phyloP scores from a whole-genome alignment of 2,888 invertebrate species.

The Torymus auratus region DNA sequence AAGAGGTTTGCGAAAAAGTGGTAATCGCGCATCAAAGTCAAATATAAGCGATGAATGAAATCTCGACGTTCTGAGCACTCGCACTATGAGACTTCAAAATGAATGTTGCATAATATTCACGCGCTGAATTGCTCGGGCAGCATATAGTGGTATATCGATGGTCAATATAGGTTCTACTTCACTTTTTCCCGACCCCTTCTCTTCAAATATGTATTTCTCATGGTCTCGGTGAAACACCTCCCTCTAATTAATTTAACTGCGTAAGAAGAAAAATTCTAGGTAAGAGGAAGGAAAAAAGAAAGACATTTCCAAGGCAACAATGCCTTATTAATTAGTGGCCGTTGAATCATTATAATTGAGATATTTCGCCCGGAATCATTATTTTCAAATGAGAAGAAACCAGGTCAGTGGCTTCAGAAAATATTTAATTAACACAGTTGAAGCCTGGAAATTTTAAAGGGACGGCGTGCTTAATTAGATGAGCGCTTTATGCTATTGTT shows the following conservation, averaged over 20 bases:
- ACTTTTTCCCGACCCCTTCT: neutral
- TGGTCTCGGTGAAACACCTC: neutral
- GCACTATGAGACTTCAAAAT: too few relatives aligned
- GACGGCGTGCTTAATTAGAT: constrained; percentile 30
- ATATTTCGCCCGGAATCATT: constrained; percentile 37
- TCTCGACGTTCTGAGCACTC: neutral
- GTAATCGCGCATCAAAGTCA: constrained; percentile 22
- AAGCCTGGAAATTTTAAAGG: constrained; percentile 5
- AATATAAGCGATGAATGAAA: neutral
- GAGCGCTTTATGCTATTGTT: constrained; percentile 27
- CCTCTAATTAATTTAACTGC: constrained; percentile 32
- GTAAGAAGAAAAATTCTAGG: neutral
- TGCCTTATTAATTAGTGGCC: constrained; percentile 47
- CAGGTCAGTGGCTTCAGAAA: constrained; percentile 42
- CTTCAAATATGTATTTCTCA: constrained; percentile 5
- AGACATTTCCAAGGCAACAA: constrained; percentile 16
- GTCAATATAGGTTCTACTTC: too few relatives aligned
- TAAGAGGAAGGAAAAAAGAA: neutral
- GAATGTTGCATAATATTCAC: too few relatives aligned
- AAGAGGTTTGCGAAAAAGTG: neutral
- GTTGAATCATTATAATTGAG: constrained; percentile 13
- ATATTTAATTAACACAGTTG: constrained; percentile 39
- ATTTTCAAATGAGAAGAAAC: constrained; percentile 28
- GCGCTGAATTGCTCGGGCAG: too few relatives aligned
- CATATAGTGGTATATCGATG: too few relatives aligned